Conservation (phyloP, 2,113 vertebrate species). For the Nipponia nippon region DNA sequence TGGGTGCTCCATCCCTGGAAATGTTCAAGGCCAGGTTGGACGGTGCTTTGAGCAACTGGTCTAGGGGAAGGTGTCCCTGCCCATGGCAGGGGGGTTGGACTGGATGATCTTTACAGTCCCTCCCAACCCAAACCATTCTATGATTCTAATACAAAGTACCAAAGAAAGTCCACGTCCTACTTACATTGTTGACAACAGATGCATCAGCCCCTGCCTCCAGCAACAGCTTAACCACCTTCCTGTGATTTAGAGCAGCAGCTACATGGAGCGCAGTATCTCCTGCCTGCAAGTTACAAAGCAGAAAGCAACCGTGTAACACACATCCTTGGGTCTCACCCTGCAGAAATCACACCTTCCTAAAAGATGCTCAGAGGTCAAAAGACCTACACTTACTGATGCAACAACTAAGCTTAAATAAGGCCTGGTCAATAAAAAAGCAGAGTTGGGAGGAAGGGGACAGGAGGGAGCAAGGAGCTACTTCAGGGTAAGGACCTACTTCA, state of each 20-base stretch:
- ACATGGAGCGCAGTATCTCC: conserved; percentile 92
- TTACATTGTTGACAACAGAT: conserved; percentile 86
- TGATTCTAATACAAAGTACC: background rate
- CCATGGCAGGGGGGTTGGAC: background rate
- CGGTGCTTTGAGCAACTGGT: background rate
- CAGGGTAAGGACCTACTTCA: background rate
- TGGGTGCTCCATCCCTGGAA: background rate
- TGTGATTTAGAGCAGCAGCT: conserved; percentile 92
- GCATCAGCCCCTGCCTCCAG: conserved; percentile 91
- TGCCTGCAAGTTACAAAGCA: conserved; percentile 72
- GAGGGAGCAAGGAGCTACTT: background rate
- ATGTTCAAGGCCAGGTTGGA: background rate
- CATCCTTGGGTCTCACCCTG: background rate
- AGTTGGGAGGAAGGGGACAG: background rate
- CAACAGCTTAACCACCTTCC: conserved; percentile 89
- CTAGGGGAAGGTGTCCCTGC: background rate
- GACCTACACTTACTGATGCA: background rate
- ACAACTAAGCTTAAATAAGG: background rate
- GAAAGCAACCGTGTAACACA: background rate
- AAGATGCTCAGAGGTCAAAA: background rate
- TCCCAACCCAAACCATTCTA: background rate
- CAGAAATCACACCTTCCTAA: background rate
- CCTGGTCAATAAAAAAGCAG: background rate
- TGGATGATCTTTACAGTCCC: background rate
- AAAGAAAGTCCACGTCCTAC: background rate